A percentile compares a stretch with the other conserved stretches of the same genome.
phyloP scores from a whole-genome alignment of 2,888 invertebrate species.

The Hesperia comma region DNA sequence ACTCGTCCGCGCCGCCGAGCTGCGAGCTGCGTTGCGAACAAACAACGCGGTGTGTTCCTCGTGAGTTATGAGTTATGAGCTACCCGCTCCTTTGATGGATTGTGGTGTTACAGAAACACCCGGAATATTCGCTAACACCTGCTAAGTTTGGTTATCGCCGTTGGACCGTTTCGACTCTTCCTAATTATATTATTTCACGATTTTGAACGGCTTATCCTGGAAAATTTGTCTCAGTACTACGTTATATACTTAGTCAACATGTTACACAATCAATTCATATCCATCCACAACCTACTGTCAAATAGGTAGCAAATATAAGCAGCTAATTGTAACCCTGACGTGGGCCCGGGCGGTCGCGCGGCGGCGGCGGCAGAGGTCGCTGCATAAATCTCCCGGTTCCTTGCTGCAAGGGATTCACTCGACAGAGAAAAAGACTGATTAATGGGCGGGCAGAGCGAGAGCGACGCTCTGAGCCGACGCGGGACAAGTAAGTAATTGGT shows the following conservation, averaged over 20 bases:
- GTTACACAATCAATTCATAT: background rate
- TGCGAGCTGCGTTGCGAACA: slow-evolving; percentile 17
- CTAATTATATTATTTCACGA: background rate
- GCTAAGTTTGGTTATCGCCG: background rate
- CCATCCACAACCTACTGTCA: no score
- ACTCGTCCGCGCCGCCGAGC: background rate
- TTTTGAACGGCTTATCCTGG: no score
- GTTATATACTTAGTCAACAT: background rate
- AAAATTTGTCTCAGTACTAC: no score
- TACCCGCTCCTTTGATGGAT: slow-evolving; percentile 21
- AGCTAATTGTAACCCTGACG: slow-evolving; percentile 31
- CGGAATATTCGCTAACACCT: background rate
- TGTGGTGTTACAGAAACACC: slow-evolving; percentile 11
- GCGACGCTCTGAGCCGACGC: slow-evolving; percentile 50
- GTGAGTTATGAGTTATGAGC: slow-evolving; percentile 24
- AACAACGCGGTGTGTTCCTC: slow-evolving; percentile 24
- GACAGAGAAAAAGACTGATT: slow-evolving; percentile 48
- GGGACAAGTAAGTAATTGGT: slow-evolving; percentile 49
- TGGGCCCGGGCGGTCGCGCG: slow-evolving; percentile 8
- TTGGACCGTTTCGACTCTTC: background rate
- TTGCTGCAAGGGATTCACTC: slow-evolving; percentile 45
- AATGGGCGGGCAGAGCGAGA: slow-evolving; percentile 45
- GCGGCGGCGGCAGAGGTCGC: slow-evolving; percentile 26
- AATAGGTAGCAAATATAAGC: slow-evolving; percentile 3
- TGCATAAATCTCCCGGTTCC: slow-evolving; percentile 47